A percentile compares a stretch with the other conserved stretches of the same genome.
These are phyloP conservation scores for Tapera naevia DNA, from an alignment of 2,797 vertebrate species.

Conservation along the genomic window DNA sequence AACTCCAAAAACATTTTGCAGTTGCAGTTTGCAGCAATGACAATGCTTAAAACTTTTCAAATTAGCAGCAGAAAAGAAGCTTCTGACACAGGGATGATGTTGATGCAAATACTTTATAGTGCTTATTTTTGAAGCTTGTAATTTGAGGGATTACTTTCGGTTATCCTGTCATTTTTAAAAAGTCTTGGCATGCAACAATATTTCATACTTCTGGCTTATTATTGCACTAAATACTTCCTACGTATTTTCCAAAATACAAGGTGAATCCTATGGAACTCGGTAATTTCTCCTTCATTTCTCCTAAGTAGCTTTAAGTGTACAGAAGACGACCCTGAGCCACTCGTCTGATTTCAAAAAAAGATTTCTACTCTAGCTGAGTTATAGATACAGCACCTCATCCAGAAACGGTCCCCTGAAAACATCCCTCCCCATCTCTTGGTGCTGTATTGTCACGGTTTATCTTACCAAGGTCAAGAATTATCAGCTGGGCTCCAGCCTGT, in stretches of 20 bases:
- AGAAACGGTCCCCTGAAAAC: not conserved
- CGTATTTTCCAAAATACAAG: not conserved
- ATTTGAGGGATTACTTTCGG: not conserved
- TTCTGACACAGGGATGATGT: not conserved
- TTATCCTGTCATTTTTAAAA: not conserved
- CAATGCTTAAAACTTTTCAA: not conserved
- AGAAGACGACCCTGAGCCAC: not conserved
- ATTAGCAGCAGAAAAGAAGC: not conserved
- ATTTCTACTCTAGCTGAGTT: not conserved
- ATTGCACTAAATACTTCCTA: not conserved
- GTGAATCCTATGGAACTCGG: not conserved
- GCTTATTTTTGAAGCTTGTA: not conserved
- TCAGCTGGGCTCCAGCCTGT: slow-evolving; percentile 93
- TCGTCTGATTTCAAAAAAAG: not conserved
- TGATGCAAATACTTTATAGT: not conserved
- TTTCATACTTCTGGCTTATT: not conserved
- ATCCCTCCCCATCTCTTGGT: not conserved
- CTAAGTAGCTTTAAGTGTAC: not conserved
- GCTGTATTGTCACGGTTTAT: not conserved
- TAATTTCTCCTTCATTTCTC: not conserved
- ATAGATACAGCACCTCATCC: not conserved
- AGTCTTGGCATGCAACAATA: not conserved
- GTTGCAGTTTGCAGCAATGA: not conserved
- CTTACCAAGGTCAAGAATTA: slow-evolving; percentile 96
- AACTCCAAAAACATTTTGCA: not conserved